These are phyloP conservation scores for Margarornis squamiger DNA, from an alignment of 2,797 vertebrate species.

Conservation along the genomic window DNA sequence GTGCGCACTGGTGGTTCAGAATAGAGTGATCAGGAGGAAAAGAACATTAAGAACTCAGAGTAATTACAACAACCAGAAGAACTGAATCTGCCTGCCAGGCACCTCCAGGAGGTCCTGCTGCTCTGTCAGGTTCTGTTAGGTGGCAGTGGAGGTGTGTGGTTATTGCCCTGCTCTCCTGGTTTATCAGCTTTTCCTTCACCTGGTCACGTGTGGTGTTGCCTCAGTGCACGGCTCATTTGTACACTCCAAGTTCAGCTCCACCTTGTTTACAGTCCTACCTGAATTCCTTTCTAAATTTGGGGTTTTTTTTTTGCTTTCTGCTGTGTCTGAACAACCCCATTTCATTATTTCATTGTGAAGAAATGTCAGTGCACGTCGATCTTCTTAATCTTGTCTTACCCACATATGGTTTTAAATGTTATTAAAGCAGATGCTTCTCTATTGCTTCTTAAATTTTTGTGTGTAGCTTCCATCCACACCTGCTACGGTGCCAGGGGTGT, in stretches of 20 bases:
- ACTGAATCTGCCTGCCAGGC: neutral
- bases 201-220: neutral
- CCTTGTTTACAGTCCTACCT: neutral
- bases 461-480: neutral
- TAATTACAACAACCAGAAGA: neutral
- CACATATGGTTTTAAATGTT: neutral
- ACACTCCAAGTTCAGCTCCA: neutral
- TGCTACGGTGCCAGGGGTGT: neutral
- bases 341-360: neutral
- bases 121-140: neutral
- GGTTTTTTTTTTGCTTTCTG: accelerated
- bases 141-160: neutral
- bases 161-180: neutral
- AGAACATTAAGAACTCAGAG: conserved; percentile 7
- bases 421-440: neutral
- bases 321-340: neutral
- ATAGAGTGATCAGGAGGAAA: neutral
- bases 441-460: neutral
- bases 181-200: neutral
- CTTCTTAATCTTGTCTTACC: neutral
- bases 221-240: neutral
- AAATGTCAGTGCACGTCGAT: neutral
- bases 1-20: neutral
- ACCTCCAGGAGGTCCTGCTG: neutral
- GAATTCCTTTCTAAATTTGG: neutral